These are phyloP conservation scores for Mactromeris polynyma DNA, from an alignment of 2,888 invertebrate genomes.

Conservation along the genomic window DNA sequence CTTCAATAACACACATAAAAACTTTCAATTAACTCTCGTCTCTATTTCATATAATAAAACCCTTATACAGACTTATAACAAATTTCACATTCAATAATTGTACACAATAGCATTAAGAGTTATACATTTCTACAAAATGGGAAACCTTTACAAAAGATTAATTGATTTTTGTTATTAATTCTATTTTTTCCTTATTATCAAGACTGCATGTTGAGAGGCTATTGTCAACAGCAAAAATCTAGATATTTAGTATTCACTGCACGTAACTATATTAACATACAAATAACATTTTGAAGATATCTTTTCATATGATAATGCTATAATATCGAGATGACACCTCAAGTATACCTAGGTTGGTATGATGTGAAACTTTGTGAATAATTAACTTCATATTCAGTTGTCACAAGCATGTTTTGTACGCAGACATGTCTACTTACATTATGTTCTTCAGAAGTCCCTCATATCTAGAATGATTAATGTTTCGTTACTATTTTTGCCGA, in stretches of 20 bases:
- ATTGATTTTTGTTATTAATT: constrained; percentile 61
- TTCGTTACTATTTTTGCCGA: neutral
- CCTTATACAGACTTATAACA: constrained; percentile 42
- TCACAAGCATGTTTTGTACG: neutral
- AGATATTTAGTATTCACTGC: constrained; percentile 58
- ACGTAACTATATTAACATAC: constrained; percentile 58
- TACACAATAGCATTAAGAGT: constrained; percentile 54
- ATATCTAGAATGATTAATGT: constrained; percentile 4
- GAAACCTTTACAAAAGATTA: constrained; percentile 48
- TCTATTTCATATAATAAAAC: constrained; percentile 29
- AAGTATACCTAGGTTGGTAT: neutral
- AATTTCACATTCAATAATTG: constrained; percentile 58
- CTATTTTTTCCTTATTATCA: constrained; percentile 46
- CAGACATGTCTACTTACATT: neutral
- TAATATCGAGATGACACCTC: neutral
- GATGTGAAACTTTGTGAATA: constrained; percentile 3
- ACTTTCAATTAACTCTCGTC: constrained; percentile 46
- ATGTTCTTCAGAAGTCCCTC: neutral
- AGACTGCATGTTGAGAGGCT: constrained; percentile 38
- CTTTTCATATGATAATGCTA: constrained; percentile 37
- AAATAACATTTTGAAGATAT: constrained; percentile 64
- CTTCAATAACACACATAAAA: constrained; percentile 22
- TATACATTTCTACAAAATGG: constrained; percentile 40
- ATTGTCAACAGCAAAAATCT: constrained; percentile 46
- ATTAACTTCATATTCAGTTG: constrained; percentile 7